Evolutionary conservation across 2,888 invertebrate species (phyloP).

Genomic region (Platycheirus albimanus): DNA sequence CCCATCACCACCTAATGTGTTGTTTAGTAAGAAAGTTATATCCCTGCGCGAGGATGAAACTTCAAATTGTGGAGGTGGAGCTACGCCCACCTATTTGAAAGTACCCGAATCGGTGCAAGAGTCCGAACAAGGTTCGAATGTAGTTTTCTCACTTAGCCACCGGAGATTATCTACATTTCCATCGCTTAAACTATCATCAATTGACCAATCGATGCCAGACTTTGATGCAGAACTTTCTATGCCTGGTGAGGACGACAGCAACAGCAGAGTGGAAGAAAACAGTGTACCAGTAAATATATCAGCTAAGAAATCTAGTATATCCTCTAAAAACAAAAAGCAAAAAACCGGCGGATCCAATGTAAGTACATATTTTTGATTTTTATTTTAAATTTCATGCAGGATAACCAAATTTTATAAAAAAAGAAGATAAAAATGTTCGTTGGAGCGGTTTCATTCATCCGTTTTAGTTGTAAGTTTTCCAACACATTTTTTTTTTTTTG

Average conservation of each 20-base stretch:
- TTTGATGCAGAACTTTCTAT: slow-evolving; percentile 41
- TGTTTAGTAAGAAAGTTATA: slow-evolving; percentile 55
- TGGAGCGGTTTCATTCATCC: no score
- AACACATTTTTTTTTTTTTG: no score
- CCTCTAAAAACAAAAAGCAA: background rate
- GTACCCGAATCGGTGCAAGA: slow-evolving; percentile 43
- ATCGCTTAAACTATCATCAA: slow-evolving; percentile 6
- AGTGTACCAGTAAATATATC: background rate
- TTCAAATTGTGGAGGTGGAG: slow-evolving; percentile 7
- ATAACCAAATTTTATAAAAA: no score
- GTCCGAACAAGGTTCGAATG: slow-evolving; percentile 36
- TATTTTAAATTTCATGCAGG: no score
- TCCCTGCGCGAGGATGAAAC: slow-evolving; percentile 42
- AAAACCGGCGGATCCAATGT: background rate
- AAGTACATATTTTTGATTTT: background rate
- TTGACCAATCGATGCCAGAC: slow-evolving; percentile 21
- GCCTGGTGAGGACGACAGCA: slow-evolving; percentile 18
- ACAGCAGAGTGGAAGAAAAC: background rate
- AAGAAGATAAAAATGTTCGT: no score
- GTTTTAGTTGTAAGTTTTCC: no score
- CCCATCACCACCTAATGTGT: background rate
- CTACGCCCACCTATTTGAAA: slow-evolving; percentile 42
- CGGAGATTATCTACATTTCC: slow-evolving; percentile 50
- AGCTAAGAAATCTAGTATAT: slow-evolving; percentile 15
- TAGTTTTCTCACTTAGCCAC: slow-evolving; percentile 30